These are phyloP conservation scores for Proales similis DNA, from an alignment of 1,140 invertebrate genomes.

Conservation along the genomic window DNA sequence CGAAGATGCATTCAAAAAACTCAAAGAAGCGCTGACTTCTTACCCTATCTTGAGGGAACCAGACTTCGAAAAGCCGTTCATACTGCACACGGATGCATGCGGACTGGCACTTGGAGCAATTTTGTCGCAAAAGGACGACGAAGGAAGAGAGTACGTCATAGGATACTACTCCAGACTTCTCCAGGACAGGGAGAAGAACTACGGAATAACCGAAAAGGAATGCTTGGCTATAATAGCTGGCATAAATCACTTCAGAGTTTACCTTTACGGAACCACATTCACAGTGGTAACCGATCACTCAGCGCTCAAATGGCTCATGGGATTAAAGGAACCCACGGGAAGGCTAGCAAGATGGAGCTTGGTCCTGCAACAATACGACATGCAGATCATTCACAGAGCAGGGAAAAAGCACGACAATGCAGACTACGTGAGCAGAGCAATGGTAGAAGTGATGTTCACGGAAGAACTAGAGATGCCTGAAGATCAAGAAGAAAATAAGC, in stretches of 20 bases:
- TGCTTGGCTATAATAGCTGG: constrained; percentile 55
- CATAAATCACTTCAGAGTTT: constrained; percentile 53
- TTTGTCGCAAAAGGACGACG: constrained; percentile 6
- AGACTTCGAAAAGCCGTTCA: constrained; percentile 39
- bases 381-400: constrained; percentile 49
- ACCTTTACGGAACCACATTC: constrained; percentile 55
- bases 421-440: constrained; percentile 44
- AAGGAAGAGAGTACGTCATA: constrained; percentile 3
- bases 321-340: constrained; percentile 39
- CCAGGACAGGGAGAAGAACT: constrained; percentile 51
- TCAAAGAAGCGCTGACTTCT: constrained; percentile 38
- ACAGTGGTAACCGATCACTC: constrained; percentile 56
- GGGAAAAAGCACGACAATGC: constrained; percentile 46
- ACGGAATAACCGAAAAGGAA: constrained; percentile 54
- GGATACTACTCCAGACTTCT: constrained; percentile 48
- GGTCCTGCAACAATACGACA: constrained; percentile 54
- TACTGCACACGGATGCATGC: constrained; percentile 41
- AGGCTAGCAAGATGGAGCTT: constrained; percentile 43
- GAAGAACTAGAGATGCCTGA: constrained; percentile 3
- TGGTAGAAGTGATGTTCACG: background rate
- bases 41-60: constrained; percentile 41
- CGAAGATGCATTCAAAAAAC: constrained; percentile 38
- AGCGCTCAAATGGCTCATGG: constrained; percentile 52
- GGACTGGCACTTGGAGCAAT: constrained; percentile 30
- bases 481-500: constrained; percentile 15